Base-by-base conservation (phyloP, 2,888 invertebrate genomes). In the Pandemis heparana region DNA sequence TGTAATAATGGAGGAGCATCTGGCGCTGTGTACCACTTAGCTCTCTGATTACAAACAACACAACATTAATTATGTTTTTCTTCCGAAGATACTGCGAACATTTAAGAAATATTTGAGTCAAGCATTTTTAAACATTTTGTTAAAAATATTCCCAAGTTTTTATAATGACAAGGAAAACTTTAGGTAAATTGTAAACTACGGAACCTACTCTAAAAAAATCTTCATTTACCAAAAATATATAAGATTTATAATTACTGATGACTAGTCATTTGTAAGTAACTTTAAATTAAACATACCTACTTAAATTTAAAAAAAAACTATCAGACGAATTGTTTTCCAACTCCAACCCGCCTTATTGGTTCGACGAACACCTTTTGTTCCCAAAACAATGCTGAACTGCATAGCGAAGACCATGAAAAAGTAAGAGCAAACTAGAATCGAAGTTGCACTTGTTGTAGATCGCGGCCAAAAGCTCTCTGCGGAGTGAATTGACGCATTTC, bases 41-140 rank as follows among this genome's bases (percentile, higher is more conserved):
- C 86, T 87, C 85, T 84, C 85, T 88, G 90, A 91, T 91, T 91
- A 90, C 89, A 88, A 91, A 90, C 88, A 89, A 85, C 87, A 83
- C 81, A 87, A 88, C 89, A 92, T 92, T 91, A 91, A 92, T 92
- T 90, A 91, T 87, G 88, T 91, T 92, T 91, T 90, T 91, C 89
- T 88, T 63, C 3, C 63, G 81, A 87, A 89, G 89, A 89, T 90
- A 85, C 86, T 85, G 79, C 82, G 88, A 88, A 88, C 85, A 90
- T 32, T 66, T 12, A 46, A 60, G 8, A 10, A 38, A 48, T 32
- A 38, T 48, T 12, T 12, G 1, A n/a, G 16, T 0, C 16, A 53
- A 18, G 23, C 46, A 18, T 8, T 48, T 61, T 61, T 51, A 5
- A 16, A 53, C 6, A 51, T 2, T 5, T 16, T 6, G 1, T 8